phyloP scores from a whole-genome alignment of 2,797 vertebrate species.

The Percopsis omiscomaycus region DNA sequence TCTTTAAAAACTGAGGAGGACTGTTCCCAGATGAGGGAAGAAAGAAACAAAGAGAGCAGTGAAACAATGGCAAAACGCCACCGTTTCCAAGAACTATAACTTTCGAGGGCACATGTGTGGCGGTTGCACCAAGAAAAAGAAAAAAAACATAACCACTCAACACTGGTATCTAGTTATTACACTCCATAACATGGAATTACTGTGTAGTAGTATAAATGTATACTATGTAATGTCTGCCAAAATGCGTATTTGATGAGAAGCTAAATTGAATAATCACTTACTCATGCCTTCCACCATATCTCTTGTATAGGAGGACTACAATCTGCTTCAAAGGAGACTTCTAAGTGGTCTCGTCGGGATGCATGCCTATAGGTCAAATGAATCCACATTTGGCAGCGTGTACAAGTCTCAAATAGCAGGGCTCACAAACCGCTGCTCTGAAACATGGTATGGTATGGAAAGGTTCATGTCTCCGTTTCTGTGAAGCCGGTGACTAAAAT shows the following conservation, averaged over 20 bases:
- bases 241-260: conserved; percentile 43
- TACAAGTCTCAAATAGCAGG: neutral
- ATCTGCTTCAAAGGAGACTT: conserved; percentile 34
- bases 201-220: conserved; percentile 31
- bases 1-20: conserved; percentile 42
- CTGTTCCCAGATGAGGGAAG: conserved; percentile 42
- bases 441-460: conserved; percentile 2
- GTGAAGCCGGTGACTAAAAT: no score
- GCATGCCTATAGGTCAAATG: conserved; percentile 43
- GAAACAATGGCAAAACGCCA: conserved; percentile 55
- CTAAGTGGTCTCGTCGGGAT: conserved; percentile 53
- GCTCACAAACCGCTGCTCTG: conserved; percentile 4
- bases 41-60: conserved; percentile 34
- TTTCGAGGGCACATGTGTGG: conserved; percentile 27
- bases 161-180: conserved; percentile 27
- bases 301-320: conserved; percentile 54
- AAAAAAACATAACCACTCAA: conserved; percentile 12
- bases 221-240: conserved; percentile 28
- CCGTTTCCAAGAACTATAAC: conserved; percentile 46
- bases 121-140: conserved; percentile 28
- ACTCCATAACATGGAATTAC: conserved; percentile 21
- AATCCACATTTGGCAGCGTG: conserved; percentile 17
- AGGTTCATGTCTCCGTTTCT: no score
- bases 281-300: conserved; percentile 32
- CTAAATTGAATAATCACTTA: conserved; percentile 32